These are phyloP conservation scores for Apteryx mantelli DNA, from an alignment of 2,113 vertebrate species.

Conservation along the genomic window DNA sequence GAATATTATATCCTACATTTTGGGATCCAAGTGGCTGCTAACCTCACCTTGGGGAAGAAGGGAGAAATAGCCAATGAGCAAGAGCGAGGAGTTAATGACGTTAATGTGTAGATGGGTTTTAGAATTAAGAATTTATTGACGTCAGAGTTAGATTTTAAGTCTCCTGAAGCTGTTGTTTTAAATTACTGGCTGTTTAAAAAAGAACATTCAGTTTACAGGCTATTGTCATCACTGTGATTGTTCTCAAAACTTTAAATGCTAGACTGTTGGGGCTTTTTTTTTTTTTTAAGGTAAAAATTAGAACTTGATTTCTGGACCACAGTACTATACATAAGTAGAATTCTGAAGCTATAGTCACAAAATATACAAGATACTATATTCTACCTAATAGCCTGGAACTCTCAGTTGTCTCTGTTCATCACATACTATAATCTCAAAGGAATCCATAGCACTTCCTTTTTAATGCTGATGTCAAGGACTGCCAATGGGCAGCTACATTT, in stretches of 20 bases:
- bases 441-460: constrained; percentile 9
- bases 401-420: not conserved
- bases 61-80: not conserved
- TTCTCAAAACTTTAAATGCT: not conserved
- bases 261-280: not conserved
- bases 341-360: not conserved
- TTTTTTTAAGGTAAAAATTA: not conserved
- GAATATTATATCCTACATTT: not conserved
- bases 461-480: not conserved
- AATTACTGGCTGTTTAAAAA: not conserved
- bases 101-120: not conserved
- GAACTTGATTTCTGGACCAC: not conserved
- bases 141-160: not conserved
- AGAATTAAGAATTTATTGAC: not conserved
- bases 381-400: constrained; percentile 12
- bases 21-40: not conserved
- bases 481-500: not conserved
- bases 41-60: not conserved
- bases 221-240: not conserved
- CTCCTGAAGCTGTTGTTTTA: not conserved
- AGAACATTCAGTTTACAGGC: not conserved
- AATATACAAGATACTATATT: not conserved
- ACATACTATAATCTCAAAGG: constrained; percentile 14
- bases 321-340: not conserved
- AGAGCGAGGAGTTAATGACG: not conserved